Evolutionary conservation across 2,888 invertebrate genomes (phyloP).

Genomic region (Ophioninae sp.): DNA sequence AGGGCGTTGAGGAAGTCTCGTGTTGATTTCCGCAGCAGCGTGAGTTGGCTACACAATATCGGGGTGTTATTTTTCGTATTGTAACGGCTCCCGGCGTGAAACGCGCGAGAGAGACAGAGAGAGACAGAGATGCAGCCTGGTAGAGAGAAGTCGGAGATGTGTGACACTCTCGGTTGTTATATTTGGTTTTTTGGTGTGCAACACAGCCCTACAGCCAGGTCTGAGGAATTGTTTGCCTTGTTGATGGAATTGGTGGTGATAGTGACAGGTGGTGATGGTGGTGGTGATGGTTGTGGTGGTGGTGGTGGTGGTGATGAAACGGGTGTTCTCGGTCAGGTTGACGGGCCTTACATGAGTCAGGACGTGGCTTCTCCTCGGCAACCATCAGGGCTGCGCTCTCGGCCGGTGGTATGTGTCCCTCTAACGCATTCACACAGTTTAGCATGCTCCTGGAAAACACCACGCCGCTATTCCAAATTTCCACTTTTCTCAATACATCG

Average conservation of each 20-base stretch:
- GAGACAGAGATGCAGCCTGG: neutral
- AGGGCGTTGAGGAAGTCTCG: conserved; percentile 9
- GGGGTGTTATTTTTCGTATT: neutral
- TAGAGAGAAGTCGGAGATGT: conserved; percentile 1
- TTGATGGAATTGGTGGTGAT: conserved; percentile 71
- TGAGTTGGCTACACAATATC: neutral
- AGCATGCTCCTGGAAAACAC: conserved; percentile 93
- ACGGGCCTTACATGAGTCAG: conserved; percentile 89
- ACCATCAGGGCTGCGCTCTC: conserved; percentile 90
- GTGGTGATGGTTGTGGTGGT: conserved; percentile 55
- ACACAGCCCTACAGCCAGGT: conserved; percentile 68
- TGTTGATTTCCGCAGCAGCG: conserved; percentile 7
- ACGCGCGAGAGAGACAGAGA: neutral
- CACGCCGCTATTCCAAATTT: conserved; percentile 79
- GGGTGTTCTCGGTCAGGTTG: conserved; percentile 74
- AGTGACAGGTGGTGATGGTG: conserved; percentile 69
- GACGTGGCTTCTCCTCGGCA: conserved; percentile 90
- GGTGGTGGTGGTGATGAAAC: conserved; percentile 66
- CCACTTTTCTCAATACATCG: conserved; percentile 55
- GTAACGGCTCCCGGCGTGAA: neutral
- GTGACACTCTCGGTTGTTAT: neutral
- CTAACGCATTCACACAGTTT: conserved; percentile 96
- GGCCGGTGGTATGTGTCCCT: conserved; percentile 92
- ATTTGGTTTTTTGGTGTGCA: conserved; percentile 52
- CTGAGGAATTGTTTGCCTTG: conserved; percentile 75